Evolutionary conservation across 2,797 vertebrate genomes (phyloP).

Genomic region (Moxostoma hubbsi): DNA sequence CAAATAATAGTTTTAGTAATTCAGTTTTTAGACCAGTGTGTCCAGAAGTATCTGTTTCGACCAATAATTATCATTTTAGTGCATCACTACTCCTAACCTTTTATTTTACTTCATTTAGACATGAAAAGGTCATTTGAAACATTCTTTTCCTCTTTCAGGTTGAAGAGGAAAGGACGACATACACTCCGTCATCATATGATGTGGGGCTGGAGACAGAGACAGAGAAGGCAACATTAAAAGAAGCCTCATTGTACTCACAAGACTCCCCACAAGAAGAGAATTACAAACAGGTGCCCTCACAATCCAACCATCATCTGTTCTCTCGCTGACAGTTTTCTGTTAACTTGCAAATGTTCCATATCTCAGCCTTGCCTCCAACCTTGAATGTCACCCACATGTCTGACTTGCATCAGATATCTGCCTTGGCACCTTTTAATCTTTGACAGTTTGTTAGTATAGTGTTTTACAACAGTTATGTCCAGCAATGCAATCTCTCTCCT

Average conservation of each 20-base stretch:
- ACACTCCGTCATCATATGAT: conserved; percentile 68
- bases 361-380: not conserved
- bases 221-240: conserved; percentile 63
- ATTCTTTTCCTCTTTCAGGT: conserved; percentile 11
- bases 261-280: conserved; percentile 70
- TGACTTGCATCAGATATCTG: not conserved
- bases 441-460: no score
- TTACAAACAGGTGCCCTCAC: conserved; percentile 72
- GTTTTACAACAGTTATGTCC: no score
- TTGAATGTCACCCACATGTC: not conserved
- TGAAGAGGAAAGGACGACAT: conserved; percentile 74
- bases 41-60: no score
- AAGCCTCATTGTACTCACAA: conserved; percentile 65
- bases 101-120: not conserved
- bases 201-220: conserved; percentile 71
- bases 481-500: no score
- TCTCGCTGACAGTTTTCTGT: not conserved
- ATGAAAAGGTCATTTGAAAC: not conserved
- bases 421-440: no score
- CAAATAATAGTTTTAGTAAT: no score
- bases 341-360: not conserved
- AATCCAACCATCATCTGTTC: not conserved
- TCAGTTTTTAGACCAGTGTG: no score
- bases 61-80: no score
- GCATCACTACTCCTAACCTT: not conserved